Conservation (phyloP, 2,797 vertebrate species). For the Darevskia nairensis region DNA sequence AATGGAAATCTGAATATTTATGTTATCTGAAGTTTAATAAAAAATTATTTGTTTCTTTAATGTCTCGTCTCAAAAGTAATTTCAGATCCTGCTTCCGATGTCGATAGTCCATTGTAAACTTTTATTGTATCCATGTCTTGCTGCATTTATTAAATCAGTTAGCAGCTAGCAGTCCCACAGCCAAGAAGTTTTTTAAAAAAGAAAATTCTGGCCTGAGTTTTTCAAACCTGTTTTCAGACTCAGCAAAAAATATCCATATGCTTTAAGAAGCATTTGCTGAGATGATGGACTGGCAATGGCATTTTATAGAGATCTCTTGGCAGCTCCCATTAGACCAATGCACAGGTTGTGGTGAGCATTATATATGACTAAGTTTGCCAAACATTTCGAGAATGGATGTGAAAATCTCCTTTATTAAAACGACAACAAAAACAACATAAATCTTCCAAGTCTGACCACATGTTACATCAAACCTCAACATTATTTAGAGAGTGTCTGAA, state of each 20-base stretch:
- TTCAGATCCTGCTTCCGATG: background rate
- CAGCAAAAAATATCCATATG: background rate
- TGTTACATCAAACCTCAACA: background rate
- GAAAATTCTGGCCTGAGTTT: background rate
- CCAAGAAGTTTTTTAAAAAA: background rate
- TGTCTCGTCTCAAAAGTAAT: background rate
- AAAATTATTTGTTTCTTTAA: constrained; percentile 48
- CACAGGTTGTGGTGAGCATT: background rate
- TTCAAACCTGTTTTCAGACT: background rate
- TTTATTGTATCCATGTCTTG: background rate
- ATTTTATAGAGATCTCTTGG: background rate
- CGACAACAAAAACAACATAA: no score
- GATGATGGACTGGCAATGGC: background rate
- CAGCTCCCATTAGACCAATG: background rate
- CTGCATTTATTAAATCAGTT: background rate
- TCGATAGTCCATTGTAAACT: background rate
- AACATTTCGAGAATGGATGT: background rate
- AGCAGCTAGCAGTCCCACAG: background rate
- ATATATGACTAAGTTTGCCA: background rate
- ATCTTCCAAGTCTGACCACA: background rate
- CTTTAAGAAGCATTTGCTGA: background rate
- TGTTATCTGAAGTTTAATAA: constrained; percentile 71
- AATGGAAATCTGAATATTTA: constrained; percentile 69
- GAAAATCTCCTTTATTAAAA: constrained; percentile 4
- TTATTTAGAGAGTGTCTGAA: background rate